These are phyloP conservation scores for Mormyrus iriodes DNA, from an alignment of 2,113 vertebrate species.

Conservation along the genomic window DNA sequence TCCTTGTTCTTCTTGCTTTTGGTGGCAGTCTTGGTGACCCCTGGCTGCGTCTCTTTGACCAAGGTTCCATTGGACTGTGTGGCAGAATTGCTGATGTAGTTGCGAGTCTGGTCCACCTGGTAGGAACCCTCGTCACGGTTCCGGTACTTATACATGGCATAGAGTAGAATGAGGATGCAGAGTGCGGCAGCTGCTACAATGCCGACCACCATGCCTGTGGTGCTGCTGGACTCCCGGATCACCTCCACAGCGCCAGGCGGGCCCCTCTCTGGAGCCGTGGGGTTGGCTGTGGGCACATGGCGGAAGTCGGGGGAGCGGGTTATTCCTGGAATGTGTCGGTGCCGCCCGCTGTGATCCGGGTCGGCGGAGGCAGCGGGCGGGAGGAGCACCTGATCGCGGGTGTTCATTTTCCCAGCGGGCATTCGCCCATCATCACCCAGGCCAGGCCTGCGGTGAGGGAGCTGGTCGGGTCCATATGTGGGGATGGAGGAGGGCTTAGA, in stretches of 20 bases:
- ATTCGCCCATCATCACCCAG: conserved; percentile 52
- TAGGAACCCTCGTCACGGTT: conserved; percentile 91
- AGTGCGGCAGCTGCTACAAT: conserved; percentile 88
- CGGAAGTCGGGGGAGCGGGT: conserved; percentile 78
- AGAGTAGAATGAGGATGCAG: conserved; percentile 91
- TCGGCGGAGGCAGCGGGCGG: conserved; percentile 72
- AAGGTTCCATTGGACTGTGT: conserved; percentile 78
- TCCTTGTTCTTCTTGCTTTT: conserved; percentile 95
- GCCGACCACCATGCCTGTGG: conserved; percentile 92
- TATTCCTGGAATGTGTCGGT: conserved; percentile 61
- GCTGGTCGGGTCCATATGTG: conserved; percentile 65
- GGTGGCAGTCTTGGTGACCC: conserved; percentile 73
- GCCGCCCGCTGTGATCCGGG: conserved; percentile 60
- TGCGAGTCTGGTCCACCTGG: conserved; percentile 89
- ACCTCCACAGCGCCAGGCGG: conserved; percentile 82
- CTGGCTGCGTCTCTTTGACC: conserved; percentile 79
- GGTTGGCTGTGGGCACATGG: conserved; percentile 81
- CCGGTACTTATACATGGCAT: conserved; percentile 95
- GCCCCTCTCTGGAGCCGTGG: conserved; percentile 74
- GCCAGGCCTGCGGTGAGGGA: conserved; percentile 48
- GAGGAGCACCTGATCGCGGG: conserved; percentile 74
- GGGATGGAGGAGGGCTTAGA: conserved; percentile 61
- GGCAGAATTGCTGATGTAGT: conserved; percentile 92
- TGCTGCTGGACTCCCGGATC: conserved; percentile 86
- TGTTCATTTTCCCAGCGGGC: conserved; percentile 85